These are phyloP conservation scores for Cyrtonyx montezumae DNA, from an alignment of 2,113 vertebrate genomes.

Conservation along the genomic window DNA sequence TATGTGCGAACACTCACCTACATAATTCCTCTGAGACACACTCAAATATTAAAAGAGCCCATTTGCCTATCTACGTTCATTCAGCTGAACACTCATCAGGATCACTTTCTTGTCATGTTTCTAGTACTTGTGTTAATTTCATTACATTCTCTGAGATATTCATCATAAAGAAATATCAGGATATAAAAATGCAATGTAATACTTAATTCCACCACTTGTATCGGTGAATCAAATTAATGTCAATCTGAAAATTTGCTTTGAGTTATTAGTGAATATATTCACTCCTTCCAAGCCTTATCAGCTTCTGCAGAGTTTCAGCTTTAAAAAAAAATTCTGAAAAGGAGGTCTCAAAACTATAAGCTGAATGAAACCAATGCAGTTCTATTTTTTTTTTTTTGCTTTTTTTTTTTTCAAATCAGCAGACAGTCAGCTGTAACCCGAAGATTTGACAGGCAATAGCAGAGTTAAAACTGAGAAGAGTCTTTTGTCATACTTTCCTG, in stretches of 20 bases:
- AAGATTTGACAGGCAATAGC: constrained; percentile 60
- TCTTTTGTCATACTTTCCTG: constrained; percentile 66
- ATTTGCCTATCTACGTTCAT: constrained; percentile 46
- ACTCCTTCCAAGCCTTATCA: constrained; percentile 27
- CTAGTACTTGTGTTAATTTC: constrained; percentile 50
- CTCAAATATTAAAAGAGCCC: constrained; percentile 1
- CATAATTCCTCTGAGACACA: constrained; percentile 12
- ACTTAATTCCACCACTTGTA: constrained; percentile 45
- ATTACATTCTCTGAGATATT: constrained; percentile 42
- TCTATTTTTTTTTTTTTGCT: not conserved
- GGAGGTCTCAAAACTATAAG: not conserved
- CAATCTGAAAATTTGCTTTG: constrained; percentile 29
- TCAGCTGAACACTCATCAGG: constrained; percentile 36
- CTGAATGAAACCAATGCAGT: not conserved
- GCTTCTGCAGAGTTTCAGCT: constrained; percentile 16
- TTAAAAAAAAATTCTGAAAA: not conserved
- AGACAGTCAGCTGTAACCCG: constrained; percentile 47
- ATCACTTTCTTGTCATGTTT: constrained; percentile 50
- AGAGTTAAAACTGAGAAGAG: constrained; percentile 60
- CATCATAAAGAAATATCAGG: constrained; percentile 57
- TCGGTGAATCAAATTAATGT: constrained; percentile 45
- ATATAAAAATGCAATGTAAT: constrained; percentile 52
- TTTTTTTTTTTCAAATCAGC: constrained; percentile 16
- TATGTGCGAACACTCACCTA: not conserved
- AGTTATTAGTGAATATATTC: constrained; percentile 36